Evolutionary conservation across 2,797 vertebrate species (phyloP), one percentile per base, ranked within the genome.

Genomic region (Austrolebias charrua): DNA sequence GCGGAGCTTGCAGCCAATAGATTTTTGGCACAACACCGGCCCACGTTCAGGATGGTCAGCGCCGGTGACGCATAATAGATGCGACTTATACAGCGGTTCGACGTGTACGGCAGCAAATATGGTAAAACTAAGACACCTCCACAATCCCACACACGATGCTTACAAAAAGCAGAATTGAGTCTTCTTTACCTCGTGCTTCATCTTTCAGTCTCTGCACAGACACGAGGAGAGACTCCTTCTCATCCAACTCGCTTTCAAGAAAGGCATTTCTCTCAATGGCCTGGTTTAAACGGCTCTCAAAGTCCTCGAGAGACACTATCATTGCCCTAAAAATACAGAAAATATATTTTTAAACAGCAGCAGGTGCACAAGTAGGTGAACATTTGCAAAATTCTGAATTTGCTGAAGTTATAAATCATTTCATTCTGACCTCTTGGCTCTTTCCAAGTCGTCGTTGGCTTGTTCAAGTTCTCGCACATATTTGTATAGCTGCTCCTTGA

Each of bases 181-280:
- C 6, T 55, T 61, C 42, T 46, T 58, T 64, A 98, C 96, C 98
- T 94, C 97, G 94, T 2, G 98, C 97, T 89, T 98, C 97, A 60
- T 99, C 97, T 88, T 99, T 99, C 85, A 99, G 90, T 65, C 97
- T 93, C 89, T 99, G 97, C 28, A 98, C 97, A 13, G 97, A 99
- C 4, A 96, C 96, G 43, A 99, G 88, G 55, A 99, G 86, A 0
- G 96, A 98, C 79, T 99, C 97, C 78, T 99, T 99, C 88, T 99
- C 97, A 64, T 99, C 97, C 82, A 99, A 92, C 68, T 99, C 97
- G 28, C 96, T 98, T 90, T 98, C 97, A 83, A 99, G 92, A 89
- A 99, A 99, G 0, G 97, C 97, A 57, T 99, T 99, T 83, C 97
- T 93, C 88, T 99, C 97, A 54, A 99, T 99, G 63, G 97, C 96